Conservation (phyloP, 2,113 vertebrate genomes). For the Chlorocebus sabaeus region DNA sequence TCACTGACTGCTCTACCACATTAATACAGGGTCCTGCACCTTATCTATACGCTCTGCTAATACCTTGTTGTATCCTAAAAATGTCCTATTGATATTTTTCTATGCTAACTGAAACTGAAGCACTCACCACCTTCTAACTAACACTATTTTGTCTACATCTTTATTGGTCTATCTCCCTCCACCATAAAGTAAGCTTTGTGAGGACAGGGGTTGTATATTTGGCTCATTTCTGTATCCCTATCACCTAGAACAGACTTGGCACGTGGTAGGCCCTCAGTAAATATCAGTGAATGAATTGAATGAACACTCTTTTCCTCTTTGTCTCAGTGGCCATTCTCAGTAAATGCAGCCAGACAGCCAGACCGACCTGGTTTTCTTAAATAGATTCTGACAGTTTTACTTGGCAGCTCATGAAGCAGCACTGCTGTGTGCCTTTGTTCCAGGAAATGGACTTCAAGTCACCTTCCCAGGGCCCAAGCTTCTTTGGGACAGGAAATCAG, state of each 20-base stretch:
- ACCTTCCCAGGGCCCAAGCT: not conserved
- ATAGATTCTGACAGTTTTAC: constrained; percentile 51
- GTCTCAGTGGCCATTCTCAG: constrained; percentile 38
- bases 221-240: not conserved
- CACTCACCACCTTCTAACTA: not conserved
- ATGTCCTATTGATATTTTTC: not conserved
- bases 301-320: constrained; percentile 18
- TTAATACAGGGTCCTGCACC: not conserved
- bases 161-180: not conserved
- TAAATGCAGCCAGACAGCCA: constrained; percentile 35
- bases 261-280: not conserved
- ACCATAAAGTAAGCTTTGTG: not conserved
- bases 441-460: constrained; percentile 29
- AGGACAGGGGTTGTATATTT: not conserved
- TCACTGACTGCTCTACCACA: not conserved
- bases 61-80: not conserved
- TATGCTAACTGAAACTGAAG: not conserved
- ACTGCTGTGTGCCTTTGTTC: constrained; percentile 29
- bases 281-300: constrained; percentile 28
- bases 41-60: not conserved
- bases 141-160: not conserved
- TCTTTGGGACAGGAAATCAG: constrained; percentile 14
- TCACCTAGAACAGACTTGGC: not conserved
- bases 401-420: constrained; percentile 48
- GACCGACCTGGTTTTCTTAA: constrained; percentile 62